Base-by-base conservation (phyloP, 2,113 vertebrate species). In the Alethe diademata region DNA sequence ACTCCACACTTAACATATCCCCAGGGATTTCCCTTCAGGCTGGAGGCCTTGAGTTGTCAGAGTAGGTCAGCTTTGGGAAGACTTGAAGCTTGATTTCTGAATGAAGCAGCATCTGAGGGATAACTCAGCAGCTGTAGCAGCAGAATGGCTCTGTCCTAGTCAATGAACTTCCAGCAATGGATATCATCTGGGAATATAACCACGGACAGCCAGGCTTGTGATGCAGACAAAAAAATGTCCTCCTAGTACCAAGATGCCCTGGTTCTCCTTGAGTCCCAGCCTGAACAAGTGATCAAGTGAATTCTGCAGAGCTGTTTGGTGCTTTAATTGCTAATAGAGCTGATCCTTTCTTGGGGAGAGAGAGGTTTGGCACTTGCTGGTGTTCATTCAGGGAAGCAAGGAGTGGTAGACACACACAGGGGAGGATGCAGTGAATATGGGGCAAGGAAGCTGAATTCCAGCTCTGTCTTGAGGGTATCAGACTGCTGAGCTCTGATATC, bases 401-500 rank as follows among this genome's bases (percentile, higher is more conserved):
- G 13, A 64, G 22, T 6, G 26, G 20, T 2, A 47, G 47, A 8
- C 3, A 3, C n/a, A 60, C 36, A 33, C 33, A 65, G 22, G 61
- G 54, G 31, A 28, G 58, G 12, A 64, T 64, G 51, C 19, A 67
- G 50, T 24, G 80, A 69, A 47, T 29, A 6, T 38, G 28, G 48
- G 82, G 48, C 56, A 89, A 10, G 31, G 76, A 84, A 87, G 71
- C 17, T 64, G 65, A 83, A 82, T 88, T 86, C 78, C 67, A 86
- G 65, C 60, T 90, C 76, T 53, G 0, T 88, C 66, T 93, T 74
- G 73, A 80, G 67, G 58, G 31, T 53, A 19, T 72, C 84, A 83
- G 48, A 47, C 66, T n/a, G 15, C 83, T 95, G 72, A 92, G 80
- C 72, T 96, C 82, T 75, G 53, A 75, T 84, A 86, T 69, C 83